Evolutionary conservation across 2,797 vertebrate genomes (phyloP).

Genomic region (Pipistrellus nathusii): DNA sequence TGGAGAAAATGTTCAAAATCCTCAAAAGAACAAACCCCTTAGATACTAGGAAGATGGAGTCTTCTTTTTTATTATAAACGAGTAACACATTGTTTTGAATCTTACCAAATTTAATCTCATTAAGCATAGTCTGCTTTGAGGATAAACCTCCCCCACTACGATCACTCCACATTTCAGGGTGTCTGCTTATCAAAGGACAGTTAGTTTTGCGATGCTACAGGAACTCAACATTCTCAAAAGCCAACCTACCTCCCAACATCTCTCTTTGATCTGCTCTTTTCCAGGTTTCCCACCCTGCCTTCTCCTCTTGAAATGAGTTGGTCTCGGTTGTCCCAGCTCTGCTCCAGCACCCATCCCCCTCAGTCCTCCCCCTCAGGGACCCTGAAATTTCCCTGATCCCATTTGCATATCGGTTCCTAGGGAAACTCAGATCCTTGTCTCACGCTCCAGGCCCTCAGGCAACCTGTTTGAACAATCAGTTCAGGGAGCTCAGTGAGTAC

Average conservation of each 20-base stretch:
- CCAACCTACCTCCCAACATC: not conserved
- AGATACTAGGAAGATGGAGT: not conserved
- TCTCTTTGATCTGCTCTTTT: not conserved
- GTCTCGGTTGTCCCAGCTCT: not conserved
- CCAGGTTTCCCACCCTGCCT: not conserved
- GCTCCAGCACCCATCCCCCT: not conserved
- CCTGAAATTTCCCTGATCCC: not conserved
- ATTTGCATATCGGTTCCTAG: not conserved
- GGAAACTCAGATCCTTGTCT: not conserved
- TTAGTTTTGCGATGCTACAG: not conserved
- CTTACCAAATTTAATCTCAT: not conserved
- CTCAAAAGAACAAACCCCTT: not conserved
- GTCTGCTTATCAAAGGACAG: not conserved
- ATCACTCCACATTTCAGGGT: not conserved
- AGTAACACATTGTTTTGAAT: not conserved
- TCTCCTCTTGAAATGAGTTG: not conserved
- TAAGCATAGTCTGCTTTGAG: not conserved
- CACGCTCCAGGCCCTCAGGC: not conserved
- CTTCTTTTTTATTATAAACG: not conserved
- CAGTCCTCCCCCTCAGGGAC: not conserved
- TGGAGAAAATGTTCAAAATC: too few species aligned
- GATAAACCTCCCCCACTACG: not conserved
- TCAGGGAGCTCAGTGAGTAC: not conserved
- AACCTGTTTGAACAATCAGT: not conserved
- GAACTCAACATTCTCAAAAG: not conserved